These are phyloP conservation scores for Tholera decimalis DNA, from an alignment of 2,888 invertebrate species.

Conservation along the genomic window DNA sequence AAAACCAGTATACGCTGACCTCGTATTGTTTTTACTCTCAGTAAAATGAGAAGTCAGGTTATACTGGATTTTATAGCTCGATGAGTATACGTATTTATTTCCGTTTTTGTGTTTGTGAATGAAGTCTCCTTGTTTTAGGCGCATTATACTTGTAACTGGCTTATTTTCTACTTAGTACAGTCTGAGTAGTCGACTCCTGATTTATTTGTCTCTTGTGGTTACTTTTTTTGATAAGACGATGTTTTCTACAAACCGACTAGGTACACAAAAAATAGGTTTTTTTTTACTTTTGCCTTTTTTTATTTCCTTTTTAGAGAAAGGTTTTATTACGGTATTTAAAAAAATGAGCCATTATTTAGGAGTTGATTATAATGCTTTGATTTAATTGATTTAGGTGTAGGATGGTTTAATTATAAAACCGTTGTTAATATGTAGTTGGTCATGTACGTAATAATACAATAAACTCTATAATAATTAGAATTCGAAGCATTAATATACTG, in stretches of 20 bases:
- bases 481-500: too few species aligned
- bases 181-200: background rate
- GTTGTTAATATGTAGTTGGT: too few species aligned
- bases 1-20: background rate
- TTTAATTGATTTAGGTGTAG: too few species aligned
- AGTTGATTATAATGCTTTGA: too few species aligned
- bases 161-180: constrained; percentile 21
- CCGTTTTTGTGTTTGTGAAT: constrained; percentile 14
- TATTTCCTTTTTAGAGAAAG: too few species aligned
- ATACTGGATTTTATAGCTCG: background rate
- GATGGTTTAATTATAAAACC: too few species aligned
- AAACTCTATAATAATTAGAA: too few species aligned
- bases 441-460: too few species aligned
- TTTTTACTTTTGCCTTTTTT: background rate
- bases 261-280: background rate
- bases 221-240: background rate
- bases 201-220: constrained; percentile 1
- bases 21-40: background rate
- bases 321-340: too few species aligned
- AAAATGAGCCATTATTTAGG: too few species aligned
- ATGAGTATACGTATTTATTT: background rate
- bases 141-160: constrained; percentile 20
- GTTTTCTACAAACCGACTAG: background rate
- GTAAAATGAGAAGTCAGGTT: background rate
- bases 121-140: constrained; percentile 1